These are phyloP conservation scores for Phrynocephalus versicolor DNA, from an alignment of 2,113 vertebrate species.

Conservation along the genomic window DNA sequence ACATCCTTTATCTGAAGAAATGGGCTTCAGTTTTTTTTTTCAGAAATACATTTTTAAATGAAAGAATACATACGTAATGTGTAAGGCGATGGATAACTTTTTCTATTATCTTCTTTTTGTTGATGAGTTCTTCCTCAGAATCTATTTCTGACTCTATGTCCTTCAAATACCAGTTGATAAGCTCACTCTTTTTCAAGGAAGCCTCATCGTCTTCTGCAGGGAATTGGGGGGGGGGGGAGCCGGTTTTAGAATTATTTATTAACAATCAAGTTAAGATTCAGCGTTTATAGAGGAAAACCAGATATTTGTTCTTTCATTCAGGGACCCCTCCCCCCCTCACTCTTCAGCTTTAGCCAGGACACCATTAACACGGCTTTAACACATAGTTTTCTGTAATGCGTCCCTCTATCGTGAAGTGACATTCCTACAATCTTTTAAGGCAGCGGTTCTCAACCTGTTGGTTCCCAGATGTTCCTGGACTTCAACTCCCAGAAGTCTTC, in stretches of 20 bases:
- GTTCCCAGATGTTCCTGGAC: too few relatives aligned
- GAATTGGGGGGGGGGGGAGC: slow-evolving; percentile 27
- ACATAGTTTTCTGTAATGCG: too few relatives aligned
- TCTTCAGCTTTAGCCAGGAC: too few relatives aligned
- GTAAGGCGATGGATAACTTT: slow-evolving; percentile 94
- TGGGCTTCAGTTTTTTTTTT: too few relatives aligned
- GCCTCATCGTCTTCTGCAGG: slow-evolving; percentile 88
- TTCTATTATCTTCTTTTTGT: slow-evolving; percentile 92
- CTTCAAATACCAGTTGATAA: slow-evolving; percentile 98
- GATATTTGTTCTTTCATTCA: too few relatives aligned
- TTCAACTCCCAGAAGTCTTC: too few relatives aligned
- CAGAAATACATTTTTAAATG: background rate
- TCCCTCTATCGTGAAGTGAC: too few relatives aligned
- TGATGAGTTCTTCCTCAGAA: slow-evolving; percentile 93
- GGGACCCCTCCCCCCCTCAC: too few relatives aligned
- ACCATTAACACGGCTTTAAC: too few relatives aligned
- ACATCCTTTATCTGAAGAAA: background rate
- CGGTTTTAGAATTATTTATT: background rate
- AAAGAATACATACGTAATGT: slow-evolving; percentile 86
- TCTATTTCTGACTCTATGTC: slow-evolving; percentile 98
- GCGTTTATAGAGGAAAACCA: background rate
- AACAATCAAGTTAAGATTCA: background rate
- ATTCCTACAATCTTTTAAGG: too few relatives aligned
- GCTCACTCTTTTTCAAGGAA: slow-evolving; percentile 87
- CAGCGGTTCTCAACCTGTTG: too few relatives aligned